phyloP scores from a whole-genome alignment of 1,140 invertebrate genomes.

The Apis florea region DNA sequence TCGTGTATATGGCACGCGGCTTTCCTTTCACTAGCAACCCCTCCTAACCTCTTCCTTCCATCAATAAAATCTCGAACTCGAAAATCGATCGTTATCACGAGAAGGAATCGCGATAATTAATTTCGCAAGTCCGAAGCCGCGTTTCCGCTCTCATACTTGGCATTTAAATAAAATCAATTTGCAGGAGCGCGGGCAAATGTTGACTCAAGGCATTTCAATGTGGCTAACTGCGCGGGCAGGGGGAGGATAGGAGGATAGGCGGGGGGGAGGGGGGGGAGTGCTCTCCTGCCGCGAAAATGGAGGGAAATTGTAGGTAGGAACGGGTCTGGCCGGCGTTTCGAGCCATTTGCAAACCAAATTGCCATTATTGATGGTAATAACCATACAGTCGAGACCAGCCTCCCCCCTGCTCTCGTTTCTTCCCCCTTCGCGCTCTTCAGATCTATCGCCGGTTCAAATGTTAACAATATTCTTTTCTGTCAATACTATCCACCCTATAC shows the following conservation, averaged over 20 bases:
- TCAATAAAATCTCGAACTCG: background rate
- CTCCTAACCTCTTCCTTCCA: no score
- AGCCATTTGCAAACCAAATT: conserved; percentile 80
- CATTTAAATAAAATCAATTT: conserved; percentile 80
- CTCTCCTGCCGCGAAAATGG: conserved; percentile 75
- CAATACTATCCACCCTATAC: conserved; percentile 28
- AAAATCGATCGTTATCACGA: conserved; percentile 48
- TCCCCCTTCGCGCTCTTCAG: conserved; percentile 47
- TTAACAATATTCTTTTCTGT: conserved; percentile 63
- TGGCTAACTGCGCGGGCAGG: conserved; percentile 72
- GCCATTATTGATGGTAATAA: conserved; percentile 80
- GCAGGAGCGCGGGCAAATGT: conserved; percentile 78
- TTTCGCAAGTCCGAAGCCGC: conserved; percentile 64
- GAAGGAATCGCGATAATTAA: conserved; percentile 73
- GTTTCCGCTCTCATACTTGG: conserved; percentile 73
- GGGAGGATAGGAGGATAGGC: background rate
- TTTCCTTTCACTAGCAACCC: conserved; percentile 11
- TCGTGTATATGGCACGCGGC: background rate
- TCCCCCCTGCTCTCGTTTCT: conserved; percentile 28
- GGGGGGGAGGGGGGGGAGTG: conserved; percentile 61
- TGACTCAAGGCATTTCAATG: conserved; percentile 79
- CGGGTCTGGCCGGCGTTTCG: conserved; percentile 74
- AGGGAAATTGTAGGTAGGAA: conserved; percentile 78
- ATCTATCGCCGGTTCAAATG: conserved; percentile 62
- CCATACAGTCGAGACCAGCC: conserved; percentile 74